phyloP scores from a whole-genome alignment of 1,140 invertebrate genomes.

The Plutomurus gul region DNA sequence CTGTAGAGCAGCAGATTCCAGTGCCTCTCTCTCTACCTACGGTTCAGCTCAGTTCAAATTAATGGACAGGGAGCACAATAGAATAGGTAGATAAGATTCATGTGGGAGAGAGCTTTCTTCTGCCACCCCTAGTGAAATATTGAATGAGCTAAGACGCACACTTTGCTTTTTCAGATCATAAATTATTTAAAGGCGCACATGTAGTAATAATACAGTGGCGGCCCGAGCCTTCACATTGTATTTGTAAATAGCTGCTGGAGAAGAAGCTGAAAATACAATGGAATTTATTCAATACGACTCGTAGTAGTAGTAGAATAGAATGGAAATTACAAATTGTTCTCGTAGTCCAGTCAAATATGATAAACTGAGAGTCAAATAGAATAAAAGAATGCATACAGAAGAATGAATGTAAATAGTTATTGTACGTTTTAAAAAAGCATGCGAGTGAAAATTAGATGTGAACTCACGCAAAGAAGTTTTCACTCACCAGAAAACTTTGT shows the following conservation, averaged over 20 bases:
- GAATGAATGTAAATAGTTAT: too few relatives aligned
- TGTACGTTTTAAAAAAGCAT: too few relatives aligned
- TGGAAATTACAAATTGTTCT: too few relatives aligned
- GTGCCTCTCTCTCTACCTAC: background rate
- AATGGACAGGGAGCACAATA: constrained; percentile 1
- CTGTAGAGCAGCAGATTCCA: background rate
- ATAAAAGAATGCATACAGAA: background rate
- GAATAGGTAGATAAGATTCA: constrained; percentile 16
- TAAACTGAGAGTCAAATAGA: background rate
- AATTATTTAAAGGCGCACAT: background rate
- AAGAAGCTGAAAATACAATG: background rate
- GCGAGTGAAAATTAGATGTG: background rate
- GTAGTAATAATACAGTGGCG: background rate
- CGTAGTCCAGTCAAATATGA: too few relatives aligned
- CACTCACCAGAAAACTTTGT: constrained; percentile 19
- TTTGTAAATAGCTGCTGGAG: background rate
- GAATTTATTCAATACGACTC: too few relatives aligned
- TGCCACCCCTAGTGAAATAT: background rate
- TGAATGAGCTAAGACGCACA: constrained; percentile 7
- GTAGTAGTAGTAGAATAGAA: too few relatives aligned
- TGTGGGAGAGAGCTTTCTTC: background rate
- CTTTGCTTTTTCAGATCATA: constrained; percentile 19
- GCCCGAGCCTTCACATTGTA: background rate
- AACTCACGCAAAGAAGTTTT: constrained; percentile 4
- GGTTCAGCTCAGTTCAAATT: constrained; percentile 3